A percentile compares a stretch with the other conserved stretches of the same genome.
These are phyloP conservation scores for Alectoris magna DNA, from an alignment of 2,797 vertebrate genomes.

Conservation along the genomic window DNA sequence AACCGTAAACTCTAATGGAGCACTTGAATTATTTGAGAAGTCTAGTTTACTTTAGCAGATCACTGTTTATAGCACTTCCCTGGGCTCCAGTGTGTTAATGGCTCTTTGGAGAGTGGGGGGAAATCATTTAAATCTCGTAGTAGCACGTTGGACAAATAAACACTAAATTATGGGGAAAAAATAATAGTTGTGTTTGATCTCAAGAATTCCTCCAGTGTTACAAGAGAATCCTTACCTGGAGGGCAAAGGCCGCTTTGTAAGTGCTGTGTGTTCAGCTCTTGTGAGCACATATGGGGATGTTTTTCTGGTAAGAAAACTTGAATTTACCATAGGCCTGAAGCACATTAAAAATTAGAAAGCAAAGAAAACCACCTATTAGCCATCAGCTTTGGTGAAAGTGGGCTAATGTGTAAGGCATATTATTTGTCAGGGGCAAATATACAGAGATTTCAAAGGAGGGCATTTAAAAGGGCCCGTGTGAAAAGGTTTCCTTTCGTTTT, in stretches of 20 bases:
- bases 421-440: neutral
- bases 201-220: neutral
- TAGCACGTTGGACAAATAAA: constrained; percentile 8
- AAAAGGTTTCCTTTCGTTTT: constrained; percentile 42
- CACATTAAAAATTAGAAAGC: neutral
- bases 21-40: constrained; percentile 48
- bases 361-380: neutral
- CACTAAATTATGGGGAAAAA: neutral
- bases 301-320: neutral
- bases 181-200: neutral
- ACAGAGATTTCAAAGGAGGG: neutral
- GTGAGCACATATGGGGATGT: accelerated
- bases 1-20: constrained; percentile 65
- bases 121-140: neutral
- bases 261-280: neutral
- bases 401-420: neutral
- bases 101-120: neutral
- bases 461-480: neutral
- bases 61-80: constrained; percentile 62
- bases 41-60: constrained; percentile 62
- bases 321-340: neutral
- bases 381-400: neutral
- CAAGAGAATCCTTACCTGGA: neutral
- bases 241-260: neutral
- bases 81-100: constrained; percentile 38